A percentile compares a stretch with the other conserved stretches of the same genome.
Evolutionary conservation across 2,113 vertebrate genomes (phyloP).

Genomic region (Agapornis roseicollis): DNA sequence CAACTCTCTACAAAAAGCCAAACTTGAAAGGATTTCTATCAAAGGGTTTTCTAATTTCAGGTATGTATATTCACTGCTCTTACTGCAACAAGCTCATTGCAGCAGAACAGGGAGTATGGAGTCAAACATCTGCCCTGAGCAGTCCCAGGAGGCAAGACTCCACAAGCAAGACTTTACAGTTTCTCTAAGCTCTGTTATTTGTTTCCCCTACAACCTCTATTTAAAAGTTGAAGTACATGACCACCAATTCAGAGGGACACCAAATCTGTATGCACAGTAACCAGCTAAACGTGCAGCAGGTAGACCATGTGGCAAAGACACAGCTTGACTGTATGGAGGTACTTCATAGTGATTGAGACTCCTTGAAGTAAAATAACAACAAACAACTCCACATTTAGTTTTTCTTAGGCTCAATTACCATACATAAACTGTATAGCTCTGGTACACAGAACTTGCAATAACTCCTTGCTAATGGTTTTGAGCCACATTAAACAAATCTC

Average conservation of each 20-base stretch:
- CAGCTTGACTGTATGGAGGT: background rate
- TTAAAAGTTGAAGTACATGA: background rate
- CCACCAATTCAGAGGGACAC: background rate
- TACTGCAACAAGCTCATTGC: background rate
- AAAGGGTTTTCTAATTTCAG: background rate
- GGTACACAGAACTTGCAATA: background rate
- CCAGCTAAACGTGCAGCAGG: background rate
- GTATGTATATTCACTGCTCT: background rate
- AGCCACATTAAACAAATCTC: background rate
- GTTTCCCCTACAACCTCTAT: background rate
- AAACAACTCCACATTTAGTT: background rate
- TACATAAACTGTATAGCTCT: background rate
- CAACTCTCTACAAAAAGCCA: background rate
- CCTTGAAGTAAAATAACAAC: background rate
- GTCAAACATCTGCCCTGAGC: background rate
- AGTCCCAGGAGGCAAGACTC: background rate
- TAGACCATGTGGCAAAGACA: fast-evolving
- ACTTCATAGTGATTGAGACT: background rate
- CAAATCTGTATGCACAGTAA: background rate
- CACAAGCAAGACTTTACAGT: background rate
- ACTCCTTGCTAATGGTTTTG: background rate
- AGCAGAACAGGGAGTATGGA: background rate
- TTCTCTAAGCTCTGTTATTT: background rate
- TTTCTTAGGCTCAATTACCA: background rate
- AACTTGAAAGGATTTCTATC: background rate